These are phyloP conservation scores for Leptopilina myrica DNA, from an alignment of 2,888 invertebrate genomes.

Conservation along the genomic window DNA sequence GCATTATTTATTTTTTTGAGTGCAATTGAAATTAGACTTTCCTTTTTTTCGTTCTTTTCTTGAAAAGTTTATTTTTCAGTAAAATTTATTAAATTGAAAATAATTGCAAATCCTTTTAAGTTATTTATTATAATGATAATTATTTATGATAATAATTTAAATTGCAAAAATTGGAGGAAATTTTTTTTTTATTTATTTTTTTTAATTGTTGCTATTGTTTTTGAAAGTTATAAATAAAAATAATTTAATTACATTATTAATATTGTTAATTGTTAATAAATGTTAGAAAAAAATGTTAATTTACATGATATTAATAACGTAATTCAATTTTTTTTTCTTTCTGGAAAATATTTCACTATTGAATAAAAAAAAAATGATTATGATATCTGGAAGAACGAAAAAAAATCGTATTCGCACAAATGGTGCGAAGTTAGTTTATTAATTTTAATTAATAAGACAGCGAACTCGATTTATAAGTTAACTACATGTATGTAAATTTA, in stretches of 20 bases:
- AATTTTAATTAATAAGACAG: not conserved
- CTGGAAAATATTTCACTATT: not conserved
- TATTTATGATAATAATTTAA: too few relatives aligned
- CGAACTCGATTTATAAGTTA: constrained; percentile 28
- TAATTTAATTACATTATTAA: too few relatives aligned
- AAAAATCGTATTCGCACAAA: constrained; percentile 23
- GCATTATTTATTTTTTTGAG: constrained; percentile 43
- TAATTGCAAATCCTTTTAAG: too few relatives aligned
- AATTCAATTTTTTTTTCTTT: not conserved
- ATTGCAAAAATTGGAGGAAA: too few relatives aligned
- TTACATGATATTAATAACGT: not conserved
- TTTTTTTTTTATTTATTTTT: too few relatives aligned
- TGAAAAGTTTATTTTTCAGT: not conserved
- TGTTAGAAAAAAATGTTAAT: too few relatives aligned
- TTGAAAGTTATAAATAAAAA: too few relatives aligned
- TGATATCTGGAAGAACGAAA: constrained; percentile 37
- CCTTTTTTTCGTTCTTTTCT: constrained; percentile 42
- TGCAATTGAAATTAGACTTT: constrained; percentile 32
- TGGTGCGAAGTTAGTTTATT: constrained; percentile 24
- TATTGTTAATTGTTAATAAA: too few relatives aligned
- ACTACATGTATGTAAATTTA: constrained; percentile 29
- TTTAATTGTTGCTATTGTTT: too few relatives aligned
- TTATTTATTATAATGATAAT: too few relatives aligned
- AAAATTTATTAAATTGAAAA: not conserved
- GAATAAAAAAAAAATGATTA: constrained; percentile 44